Evolutionary conservation across 2,797 vertebrate genomes (phyloP).

Genomic region (Melanotaenia parkinsoni): DNA sequence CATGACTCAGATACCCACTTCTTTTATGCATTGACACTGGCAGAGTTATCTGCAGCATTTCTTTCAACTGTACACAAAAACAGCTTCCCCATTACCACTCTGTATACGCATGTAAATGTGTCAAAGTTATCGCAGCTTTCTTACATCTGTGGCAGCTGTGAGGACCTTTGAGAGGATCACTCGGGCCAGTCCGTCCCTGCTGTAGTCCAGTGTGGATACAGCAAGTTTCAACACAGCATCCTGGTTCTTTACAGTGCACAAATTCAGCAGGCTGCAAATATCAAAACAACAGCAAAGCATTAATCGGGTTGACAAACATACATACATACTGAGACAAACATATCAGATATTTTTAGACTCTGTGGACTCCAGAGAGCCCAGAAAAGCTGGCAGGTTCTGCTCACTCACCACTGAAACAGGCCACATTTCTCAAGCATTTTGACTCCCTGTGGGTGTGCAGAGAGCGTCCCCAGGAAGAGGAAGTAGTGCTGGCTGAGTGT

Average conservation of each 20-base stretch:
- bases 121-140: slow-evolving; percentile 43
- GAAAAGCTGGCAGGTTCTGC: background rate
- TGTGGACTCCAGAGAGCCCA: background rate
- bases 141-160: slow-evolving; percentile 96
- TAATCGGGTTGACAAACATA: background rate
- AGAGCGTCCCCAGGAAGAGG: slow-evolving; percentile 95
- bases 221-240: slow-evolving; percentile 96
- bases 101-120: background rate
- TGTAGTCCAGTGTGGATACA: slow-evolving; percentile 97
- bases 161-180: slow-evolving; percentile 98
- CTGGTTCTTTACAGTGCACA: slow-evolving; percentile 98
- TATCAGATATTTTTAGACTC: background rate
- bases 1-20: background rate
- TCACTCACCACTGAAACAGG: slow-evolving; percentile 95
- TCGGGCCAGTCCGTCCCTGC: slow-evolving; percentile 95
- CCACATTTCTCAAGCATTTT: slow-evolving; percentile 99
- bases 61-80: background rate
- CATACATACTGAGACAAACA: background rate
- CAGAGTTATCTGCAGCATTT: background rate
- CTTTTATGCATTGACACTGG: background rate
- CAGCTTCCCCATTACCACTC: background rate
- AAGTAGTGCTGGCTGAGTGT: slow-evolving; percentile 99
- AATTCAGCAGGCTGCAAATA: slow-evolving; percentile 91
- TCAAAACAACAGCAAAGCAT: slow-evolving; percentile 1
- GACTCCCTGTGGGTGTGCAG: slow-evolving; percentile 93